A percentile compares a stretch with the other conserved stretches of the same genome.
These are phyloP conservation scores for Calyptomena viridis DNA, from an alignment of 2,113 vertebrate species.

Conservation along the genomic window DNA sequence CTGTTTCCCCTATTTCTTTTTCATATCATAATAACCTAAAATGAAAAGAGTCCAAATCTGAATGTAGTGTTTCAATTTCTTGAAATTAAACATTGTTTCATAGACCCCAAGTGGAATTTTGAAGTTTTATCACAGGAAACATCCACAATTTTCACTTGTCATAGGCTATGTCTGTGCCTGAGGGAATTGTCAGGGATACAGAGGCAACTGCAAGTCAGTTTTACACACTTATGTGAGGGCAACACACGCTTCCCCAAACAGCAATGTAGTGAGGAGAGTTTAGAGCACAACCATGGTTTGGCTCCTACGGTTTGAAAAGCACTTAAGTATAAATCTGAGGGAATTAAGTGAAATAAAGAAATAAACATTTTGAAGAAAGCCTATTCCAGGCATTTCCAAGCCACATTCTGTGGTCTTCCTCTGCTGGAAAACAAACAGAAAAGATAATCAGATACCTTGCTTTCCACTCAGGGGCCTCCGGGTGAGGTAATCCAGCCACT, in stretches of 20 bases:
- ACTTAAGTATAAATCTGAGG: not conserved
- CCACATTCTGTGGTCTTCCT: not conserved
- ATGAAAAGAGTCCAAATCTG: not conserved
- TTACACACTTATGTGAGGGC: not conserved
- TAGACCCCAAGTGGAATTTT: not conserved
- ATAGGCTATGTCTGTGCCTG: not conserved
- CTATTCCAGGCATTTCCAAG: not conserved
- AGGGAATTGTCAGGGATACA: not conserved
- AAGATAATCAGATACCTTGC: not conserved
- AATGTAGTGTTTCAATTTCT: not conserved
- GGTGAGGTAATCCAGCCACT: constrained; percentile 95
- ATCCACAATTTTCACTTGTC: not conserved
- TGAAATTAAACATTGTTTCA: not conserved
- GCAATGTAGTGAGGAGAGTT: not conserved
- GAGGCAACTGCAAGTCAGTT: not conserved
- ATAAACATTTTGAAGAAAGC: not conserved
- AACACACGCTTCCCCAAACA: not conserved
- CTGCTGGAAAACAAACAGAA: not conserved
- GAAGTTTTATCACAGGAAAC: not conserved
- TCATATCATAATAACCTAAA: not conserved
- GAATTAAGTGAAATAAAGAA: not conserved
- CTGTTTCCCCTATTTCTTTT: not conserved
- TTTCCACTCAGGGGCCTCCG: constrained; percentile 85
- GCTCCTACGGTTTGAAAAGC: not conserved
- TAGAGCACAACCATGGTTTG: not conserved